phyloP scores from a whole-genome alignment of 2,888 invertebrate species.

The Petrophora chlorosata region DNA sequence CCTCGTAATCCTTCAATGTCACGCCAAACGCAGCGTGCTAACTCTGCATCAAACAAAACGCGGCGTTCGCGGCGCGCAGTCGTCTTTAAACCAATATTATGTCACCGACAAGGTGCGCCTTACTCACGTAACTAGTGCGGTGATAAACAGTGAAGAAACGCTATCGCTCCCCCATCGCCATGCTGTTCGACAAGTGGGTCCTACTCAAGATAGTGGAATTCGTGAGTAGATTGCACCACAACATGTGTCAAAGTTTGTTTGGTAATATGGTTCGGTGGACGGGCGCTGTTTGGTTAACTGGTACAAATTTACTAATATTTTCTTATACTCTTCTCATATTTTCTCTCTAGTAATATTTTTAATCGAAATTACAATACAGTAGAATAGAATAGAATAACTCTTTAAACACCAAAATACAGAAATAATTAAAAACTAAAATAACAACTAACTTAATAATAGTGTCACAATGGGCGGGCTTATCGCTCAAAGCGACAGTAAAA shows the following conservation, averaged over 20 bases:
- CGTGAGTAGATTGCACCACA: slow-evolving; percentile 62
- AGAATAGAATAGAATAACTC: too few species aligned
- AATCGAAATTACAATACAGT: too few species aligned
- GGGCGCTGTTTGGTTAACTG: slow-evolving; percentile 17
- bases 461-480: too few species aligned
- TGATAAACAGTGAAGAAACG: slow-evolving; percentile 44
- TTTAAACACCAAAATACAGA: too few species aligned
- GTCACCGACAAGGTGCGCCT: slow-evolving; percentile 44
- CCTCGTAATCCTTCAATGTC: slow-evolving; percentile 58
- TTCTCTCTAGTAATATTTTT: too few species aligned
- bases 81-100: slow-evolving; percentile 54
- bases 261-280: slow-evolving; percentile 36
- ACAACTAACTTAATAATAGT: too few species aligned
- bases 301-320: background rate
- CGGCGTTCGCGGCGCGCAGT: slow-evolving; percentile 63
- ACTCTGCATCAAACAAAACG: slow-evolving; percentile 64
- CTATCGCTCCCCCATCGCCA: slow-evolving; percentile 48
- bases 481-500: too few species aligned
- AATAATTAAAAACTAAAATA: too few species aligned
- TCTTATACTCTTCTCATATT: background rate
- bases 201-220: slow-evolving; percentile 81
- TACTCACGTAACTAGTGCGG: slow-evolving; percentile 30
- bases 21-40: slow-evolving; percentile 52
- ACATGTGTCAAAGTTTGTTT: slow-evolving; percentile 39
- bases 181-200: slow-evolving; percentile 83